Conservation (phyloP, 2,113 vertebrate species). For the Sitta europaea region DNA sequence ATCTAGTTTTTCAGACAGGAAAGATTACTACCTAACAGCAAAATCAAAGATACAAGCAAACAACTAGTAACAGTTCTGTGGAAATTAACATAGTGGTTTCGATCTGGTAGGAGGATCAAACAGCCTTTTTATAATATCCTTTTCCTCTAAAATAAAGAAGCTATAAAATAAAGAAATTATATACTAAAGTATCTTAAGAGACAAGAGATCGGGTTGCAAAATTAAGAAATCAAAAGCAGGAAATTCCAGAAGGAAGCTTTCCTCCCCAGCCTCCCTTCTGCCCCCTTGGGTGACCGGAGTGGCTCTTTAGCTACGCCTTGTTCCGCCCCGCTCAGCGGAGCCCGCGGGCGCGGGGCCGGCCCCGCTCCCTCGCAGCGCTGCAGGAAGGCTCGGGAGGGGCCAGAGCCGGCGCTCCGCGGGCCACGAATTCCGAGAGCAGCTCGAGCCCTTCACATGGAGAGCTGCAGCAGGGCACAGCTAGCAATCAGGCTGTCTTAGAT, state of each 20-base stretch:
- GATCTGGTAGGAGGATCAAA: neutral
- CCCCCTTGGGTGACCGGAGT: neutral
- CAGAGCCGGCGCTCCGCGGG: fast-evolving
- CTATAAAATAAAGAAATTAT: neutral
- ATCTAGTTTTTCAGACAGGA: neutral
- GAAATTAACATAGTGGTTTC: neutral
- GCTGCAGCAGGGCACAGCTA: neutral
- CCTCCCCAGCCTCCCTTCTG: neutral
- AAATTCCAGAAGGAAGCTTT: neutral
- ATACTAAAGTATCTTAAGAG: neutral
- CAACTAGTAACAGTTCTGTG: neutral
- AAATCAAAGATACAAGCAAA: neutral
- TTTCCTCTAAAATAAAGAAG: neutral
- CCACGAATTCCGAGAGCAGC: fast-evolving
- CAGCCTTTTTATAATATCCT: neutral
- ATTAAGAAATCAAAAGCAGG: neutral
- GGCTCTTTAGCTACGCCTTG: neutral
- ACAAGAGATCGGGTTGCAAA: neutral
- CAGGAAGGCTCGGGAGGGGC: neutral
- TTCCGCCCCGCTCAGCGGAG: neutral
- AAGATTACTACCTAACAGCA: neutral
- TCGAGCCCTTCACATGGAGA: fast-evolving
- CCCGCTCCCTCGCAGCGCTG: neutral
- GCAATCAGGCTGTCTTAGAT: neutral
- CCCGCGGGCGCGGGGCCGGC: neutral